phyloP scores from a whole-genome alignment of 1,140 invertebrate genomes.

The Danaus melanippus region DNA sequence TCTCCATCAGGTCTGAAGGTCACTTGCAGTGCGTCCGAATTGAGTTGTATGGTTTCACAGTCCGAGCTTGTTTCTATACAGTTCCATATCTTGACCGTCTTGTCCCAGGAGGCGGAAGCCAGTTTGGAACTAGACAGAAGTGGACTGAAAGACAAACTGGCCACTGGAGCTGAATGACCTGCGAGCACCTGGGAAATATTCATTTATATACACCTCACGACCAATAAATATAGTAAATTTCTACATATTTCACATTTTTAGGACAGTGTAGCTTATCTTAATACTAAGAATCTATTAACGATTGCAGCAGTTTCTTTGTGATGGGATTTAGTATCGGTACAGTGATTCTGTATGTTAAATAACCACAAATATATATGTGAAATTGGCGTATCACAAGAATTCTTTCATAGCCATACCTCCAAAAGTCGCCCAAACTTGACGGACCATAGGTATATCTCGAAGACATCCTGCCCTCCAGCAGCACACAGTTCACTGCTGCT shows the following conservation, averaged over 20 bases:
- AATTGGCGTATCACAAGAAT: conserved; percentile 2
- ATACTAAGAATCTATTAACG: too few relatives aligned
- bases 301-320: too few relatives aligned
- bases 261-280: too few relatives aligned
- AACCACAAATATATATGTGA: neutral
- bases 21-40: conserved; percentile 87
- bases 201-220: neutral
- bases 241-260: too few relatives aligned
- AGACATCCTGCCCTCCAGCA: conserved; percentile 93
- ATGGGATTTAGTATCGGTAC: too few relatives aligned
- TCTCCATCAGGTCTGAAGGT: conserved; percentile 90
- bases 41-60: conserved; percentile 87
- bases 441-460: conserved; percentile 97
- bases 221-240: neutral
- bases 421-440: conserved; percentile 91
- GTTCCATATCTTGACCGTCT: conserved; percentile 93
- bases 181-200: conserved; percentile 77
- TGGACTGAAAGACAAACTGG: conserved; percentile 86
- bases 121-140: conserved; percentile 80
- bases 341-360: neutral
- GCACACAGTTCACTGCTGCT: conserved; percentile 91
- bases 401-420: conserved; percentile 75
- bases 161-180: conserved; percentile 94
- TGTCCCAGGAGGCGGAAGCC: conserved; percentile 95
- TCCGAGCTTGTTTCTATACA: conserved; percentile 81